Evolutionary conservation across 2,797 vertebrate genomes (phyloP).

Genomic region (Macroramphosus scolopax): DNA sequence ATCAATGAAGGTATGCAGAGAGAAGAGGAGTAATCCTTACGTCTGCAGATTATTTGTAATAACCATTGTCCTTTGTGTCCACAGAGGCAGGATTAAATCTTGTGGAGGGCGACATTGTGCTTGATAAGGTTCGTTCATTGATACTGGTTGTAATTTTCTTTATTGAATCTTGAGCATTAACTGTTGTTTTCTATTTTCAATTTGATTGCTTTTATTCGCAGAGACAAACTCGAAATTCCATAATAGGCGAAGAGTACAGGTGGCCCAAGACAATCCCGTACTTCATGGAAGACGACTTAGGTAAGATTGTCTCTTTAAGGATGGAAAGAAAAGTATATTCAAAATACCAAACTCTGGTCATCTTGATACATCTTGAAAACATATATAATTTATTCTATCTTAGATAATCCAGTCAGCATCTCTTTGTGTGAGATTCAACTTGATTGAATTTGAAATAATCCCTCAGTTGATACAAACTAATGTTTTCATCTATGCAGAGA

Average conservation of each 20-base stretch:
- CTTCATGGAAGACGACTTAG: constrained; percentile 85
- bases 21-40: too few species aligned
- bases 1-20: constrained; percentile 86
- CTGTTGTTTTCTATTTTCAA: background rate
- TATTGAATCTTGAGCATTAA: background rate
- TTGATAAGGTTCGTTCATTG: constrained; percentile 74
- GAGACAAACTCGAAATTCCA: constrained; percentile 81
- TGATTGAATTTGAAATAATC: too few species aligned
- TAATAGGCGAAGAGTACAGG: constrained; percentile 84
- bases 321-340: too few species aligned
- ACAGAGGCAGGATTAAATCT: constrained; percentile 84
- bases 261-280: constrained; percentile 91
- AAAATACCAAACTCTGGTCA: too few species aligned
- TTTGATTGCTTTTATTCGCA: constrained; percentile 41
- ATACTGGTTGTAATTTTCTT: background rate
- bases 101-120: constrained; percentile 88
- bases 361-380: too few species aligned
- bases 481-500: constrained; percentile 72
- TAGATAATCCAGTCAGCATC: too few species aligned
- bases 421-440: too few species aligned
- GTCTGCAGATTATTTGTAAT: background rate
- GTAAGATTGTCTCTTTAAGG: constrained; percentile 64
- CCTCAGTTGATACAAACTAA: too few species aligned
- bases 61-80: constrained; percentile 28
- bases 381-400: too few species aligned